These are phyloP conservation scores for Melanostigma gelatinosum DNA, from an alignment of 2,113 vertebrate species.

Conservation along the genomic window DNA sequence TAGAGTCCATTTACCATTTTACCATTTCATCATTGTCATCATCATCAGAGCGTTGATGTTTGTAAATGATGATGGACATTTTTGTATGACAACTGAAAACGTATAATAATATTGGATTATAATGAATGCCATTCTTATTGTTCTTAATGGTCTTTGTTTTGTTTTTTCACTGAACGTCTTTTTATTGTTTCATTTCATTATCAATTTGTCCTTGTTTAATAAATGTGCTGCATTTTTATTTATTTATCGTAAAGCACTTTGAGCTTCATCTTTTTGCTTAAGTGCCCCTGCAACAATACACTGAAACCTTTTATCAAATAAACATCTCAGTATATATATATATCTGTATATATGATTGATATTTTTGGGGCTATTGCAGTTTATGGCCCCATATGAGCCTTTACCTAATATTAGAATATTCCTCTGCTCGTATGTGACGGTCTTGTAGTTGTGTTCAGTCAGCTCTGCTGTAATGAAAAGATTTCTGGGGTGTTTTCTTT, in stretches of 20 bases:
- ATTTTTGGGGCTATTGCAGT: background rate
- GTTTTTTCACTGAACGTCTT: background rate
- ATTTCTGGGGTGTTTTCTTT: slow-evolving; percentile 30
- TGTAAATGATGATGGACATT: background rate
- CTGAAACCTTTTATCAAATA: background rate
- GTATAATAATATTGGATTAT: background rate
- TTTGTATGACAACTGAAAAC: background rate
- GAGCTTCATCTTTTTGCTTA: background rate
- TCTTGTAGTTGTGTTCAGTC: slow-evolving; percentile 14
- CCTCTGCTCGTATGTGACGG: slow-evolving; percentile 20
- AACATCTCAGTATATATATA: background rate
- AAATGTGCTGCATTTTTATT: no score
- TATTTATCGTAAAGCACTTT: background rate
- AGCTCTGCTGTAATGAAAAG: slow-evolving; percentile 65
- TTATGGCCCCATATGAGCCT: no score
- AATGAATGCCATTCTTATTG: background rate
- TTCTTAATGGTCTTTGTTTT: background rate
- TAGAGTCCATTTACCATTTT: no score
- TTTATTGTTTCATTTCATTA: background rate
- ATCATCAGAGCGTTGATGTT: background rate
- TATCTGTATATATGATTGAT: background rate
- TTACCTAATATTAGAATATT: background rate
- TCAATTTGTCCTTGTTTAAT: background rate
- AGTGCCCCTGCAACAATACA: background rate
- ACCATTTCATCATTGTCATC: background rate